Evolutionary conservation across 2,797 vertebrate species (phyloP), one percentile per base, ranked within the genome.

Genomic region (Pogonophryne albipinna): DNA sequence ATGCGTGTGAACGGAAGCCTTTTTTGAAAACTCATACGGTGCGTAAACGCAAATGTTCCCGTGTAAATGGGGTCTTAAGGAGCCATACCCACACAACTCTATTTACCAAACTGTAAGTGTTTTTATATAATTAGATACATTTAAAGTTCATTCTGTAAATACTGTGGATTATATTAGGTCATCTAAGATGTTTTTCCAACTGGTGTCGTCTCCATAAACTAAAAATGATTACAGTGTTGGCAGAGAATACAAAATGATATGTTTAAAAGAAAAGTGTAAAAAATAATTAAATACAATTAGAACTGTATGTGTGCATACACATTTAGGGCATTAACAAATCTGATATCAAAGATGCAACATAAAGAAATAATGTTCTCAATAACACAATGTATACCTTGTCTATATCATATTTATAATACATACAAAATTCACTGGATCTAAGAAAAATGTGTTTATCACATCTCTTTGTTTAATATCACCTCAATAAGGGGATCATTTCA

Each of bases 131-230:
- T 27, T 27, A 27, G 27, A 27, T 27, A 27, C 27, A 27, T 27
- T 27, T 57, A 17, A 47, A 17, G 23, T 38, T 31, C 53, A 16
- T 44, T 27, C 27, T 15, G n/a, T 0, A 12, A 10, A 23, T 23
- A 12, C 38, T 49, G 10, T 13, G n/a, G 19, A 27, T 53, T 46
- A 55, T 4, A 9, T 12, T 10, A n/a, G 10, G n/a, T 50, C 17
- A 58, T 50, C 55, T 23, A n/a, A 65, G n/a, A 64, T 42, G 9
- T 12, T 31, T 64, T 17, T 62, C n/a, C 42, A 61, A 61, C 10
- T 11, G 1, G 44, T 27, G 19, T 46, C 14, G 16, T 20, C 47
- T 6, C 7, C 17, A 19, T 64, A 34, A 38, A 38, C 61, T 19
- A 20, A 20, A 20, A 38, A 65, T 6, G 19, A 10, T 19, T 20